Percentiles rank a stretch among this genome's conserved stretches.
phyloP scores from a whole-genome alignment of 2,888 invertebrate genomes.

The Aricia artaxerxes region DNA sequence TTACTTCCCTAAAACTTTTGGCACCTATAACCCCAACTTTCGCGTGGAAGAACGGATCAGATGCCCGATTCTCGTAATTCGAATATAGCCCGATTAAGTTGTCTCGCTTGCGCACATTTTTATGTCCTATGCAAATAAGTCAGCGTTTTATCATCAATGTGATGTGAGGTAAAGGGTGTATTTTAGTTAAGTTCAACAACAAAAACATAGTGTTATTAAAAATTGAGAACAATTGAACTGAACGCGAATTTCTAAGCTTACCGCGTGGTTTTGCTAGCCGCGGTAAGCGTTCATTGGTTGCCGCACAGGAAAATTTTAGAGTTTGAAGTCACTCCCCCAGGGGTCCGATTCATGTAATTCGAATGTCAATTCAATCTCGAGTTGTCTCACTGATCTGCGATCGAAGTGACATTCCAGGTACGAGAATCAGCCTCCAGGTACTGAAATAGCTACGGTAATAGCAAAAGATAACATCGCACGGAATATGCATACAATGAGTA shows the following conservation, averaged over 20 bases:
- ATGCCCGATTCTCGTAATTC: neutral
- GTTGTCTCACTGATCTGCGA: neutral
- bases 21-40: constrained; percentile 34
- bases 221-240: too few species aligned
- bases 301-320: neutral
- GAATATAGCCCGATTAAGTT: neutral
- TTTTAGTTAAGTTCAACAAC: neutral
- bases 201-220: too few species aligned
- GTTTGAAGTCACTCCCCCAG: too few species aligned
- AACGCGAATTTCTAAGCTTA: too few species aligned
- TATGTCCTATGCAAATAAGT: neutral
- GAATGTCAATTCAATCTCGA: neutral
- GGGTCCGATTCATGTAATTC: neutral
- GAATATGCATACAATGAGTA: constrained; percentile 38
- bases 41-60: constrained; percentile 35
- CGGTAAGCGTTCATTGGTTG: too few species aligned
- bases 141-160: neutral
- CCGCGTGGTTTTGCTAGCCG: too few species aligned
- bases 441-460: constrained; percentile 36
- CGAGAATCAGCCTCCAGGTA: constrained; percentile 19
- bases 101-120: neutral
- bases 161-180: neutral
- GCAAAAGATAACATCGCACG: constrained; percentile 38
- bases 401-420: neutral
- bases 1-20: constrained; percentile 33